phyloP scores from a whole-genome alignment of 2,113 vertebrate species.

The Hypanus sabinus region DNA sequence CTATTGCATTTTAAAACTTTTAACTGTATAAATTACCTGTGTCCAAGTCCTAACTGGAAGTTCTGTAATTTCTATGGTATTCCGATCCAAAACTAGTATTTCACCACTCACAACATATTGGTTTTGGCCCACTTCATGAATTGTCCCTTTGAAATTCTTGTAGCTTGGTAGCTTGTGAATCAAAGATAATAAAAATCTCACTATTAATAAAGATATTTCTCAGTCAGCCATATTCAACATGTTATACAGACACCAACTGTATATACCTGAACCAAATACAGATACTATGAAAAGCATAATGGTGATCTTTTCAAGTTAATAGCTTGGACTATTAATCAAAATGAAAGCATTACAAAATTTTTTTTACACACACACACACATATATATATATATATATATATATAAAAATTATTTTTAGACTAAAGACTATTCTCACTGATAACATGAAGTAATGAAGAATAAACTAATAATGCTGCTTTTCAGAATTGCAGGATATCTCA shows the following conservation, averaged over 20 bases:
- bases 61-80: conserved; percentile 93
- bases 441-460: background rate
- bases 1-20: background rate
- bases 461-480: background rate
- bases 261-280: background rate
- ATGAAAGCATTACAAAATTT: background rate
- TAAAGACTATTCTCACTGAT: background rate
- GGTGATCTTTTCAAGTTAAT: background rate
- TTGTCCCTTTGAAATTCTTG: conserved; percentile 90
- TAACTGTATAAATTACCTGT: conserved; percentile 61
- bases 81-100: conserved; percentile 85
- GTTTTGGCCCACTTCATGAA: conserved; percentile 92
- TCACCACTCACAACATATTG: conserved; percentile 93
- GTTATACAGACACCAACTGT: background rate
- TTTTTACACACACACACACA: too few species aligned
- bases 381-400: background rate
- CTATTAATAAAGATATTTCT: background rate
- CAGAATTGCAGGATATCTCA: background rate
- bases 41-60: conserved; percentile 97
- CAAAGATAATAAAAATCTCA: conserved; percentile 38
- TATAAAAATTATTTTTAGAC: background rate
- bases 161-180: conserved; percentile 83
- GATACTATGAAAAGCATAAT: background rate
- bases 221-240: background rate
- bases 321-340: background rate